These are phyloP conservation scores for Triplophysa tibetana DNA, from an alignment of 2,113 vertebrate genomes.

Conservation along the genomic window DNA sequence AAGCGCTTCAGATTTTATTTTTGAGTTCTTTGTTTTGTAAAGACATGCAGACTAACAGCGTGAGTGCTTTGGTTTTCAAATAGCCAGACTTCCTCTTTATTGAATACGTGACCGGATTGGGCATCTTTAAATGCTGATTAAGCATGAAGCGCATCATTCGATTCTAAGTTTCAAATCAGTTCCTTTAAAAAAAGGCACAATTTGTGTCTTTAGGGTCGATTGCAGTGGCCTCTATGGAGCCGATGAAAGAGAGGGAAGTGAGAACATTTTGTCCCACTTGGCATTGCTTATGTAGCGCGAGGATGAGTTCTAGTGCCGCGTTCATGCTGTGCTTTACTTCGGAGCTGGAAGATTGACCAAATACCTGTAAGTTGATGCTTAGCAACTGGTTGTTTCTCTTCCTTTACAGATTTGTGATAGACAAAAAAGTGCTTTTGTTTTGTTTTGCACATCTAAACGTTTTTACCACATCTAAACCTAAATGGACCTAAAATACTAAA, in stretches of 20 bases:
- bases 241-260: background rate
- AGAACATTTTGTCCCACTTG: slow-evolving; percentile 2
- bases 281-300: background rate
- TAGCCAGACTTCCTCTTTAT: slow-evolving; percentile 31
- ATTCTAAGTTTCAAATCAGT: background rate
- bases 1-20: background rate
- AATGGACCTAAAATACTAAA: background rate
- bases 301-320: background rate
- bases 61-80: background rate
- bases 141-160: background rate
- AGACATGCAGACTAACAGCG: background rate
- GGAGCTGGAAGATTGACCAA: slow-evolving; percentile 29
- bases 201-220: no score
- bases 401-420: no score
- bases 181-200: background rate
- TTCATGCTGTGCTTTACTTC: slow-evolving; percentile 23
- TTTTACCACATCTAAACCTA: background rate
- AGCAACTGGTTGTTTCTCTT: slow-evolving; percentile 46
- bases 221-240: no score
- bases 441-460: no score
- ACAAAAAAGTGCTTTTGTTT: no score
- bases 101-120: background rate
- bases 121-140: background rate
- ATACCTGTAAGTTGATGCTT: slow-evolving; percentile 51
- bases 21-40: background rate